These are phyloP conservation scores for Hyposoter dolosus DNA, from an alignment of 2,888 invertebrate species.

Conservation along the genomic window DNA sequence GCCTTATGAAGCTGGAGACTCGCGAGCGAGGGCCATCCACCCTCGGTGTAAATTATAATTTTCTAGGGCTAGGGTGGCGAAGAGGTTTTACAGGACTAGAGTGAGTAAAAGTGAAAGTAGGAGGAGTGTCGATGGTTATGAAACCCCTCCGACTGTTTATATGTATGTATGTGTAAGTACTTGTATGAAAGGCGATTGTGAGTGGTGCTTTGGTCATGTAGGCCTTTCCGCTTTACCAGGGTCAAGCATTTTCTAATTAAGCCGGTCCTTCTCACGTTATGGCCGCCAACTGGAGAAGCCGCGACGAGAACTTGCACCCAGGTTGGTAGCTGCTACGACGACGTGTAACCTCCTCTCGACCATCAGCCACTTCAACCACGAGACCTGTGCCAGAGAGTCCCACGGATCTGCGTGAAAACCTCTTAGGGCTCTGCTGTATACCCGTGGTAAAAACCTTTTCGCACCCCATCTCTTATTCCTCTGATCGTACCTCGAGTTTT, in stretches of 20 bases:
- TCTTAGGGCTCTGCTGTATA: slow-evolving; percentile 42
- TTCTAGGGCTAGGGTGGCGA: slow-evolving; percentile 50
- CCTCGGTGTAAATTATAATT: slow-evolving; percentile 70
- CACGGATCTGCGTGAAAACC: slow-evolving; percentile 57
- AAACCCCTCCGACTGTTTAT: slow-evolving; percentile 9
- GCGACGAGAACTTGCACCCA: slow-evolving; percentile 54
- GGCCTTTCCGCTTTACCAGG: slow-evolving; percentile 73
- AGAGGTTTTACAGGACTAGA: slow-evolving; percentile 30
- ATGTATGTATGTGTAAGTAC: slow-evolving; percentile 58
- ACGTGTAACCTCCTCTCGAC: slow-evolving; percentile 34
- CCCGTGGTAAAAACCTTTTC: slow-evolving; percentile 49
- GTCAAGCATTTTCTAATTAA: slow-evolving; percentile 82
- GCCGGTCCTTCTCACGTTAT: slow-evolving; percentile 75
- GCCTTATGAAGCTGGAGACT: slow-evolving; percentile 51
- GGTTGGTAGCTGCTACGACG: slow-evolving; percentile 22
- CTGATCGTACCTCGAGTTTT: slow-evolving; percentile 8
- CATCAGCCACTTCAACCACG: slow-evolving; percentile 53
- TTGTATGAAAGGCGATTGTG: slow-evolving; percentile 55
- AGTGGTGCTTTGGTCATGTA: slow-evolving; percentile 57
- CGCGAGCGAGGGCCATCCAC: slow-evolving; percentile 59
- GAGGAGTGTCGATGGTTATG: slow-evolving; percentile 45
- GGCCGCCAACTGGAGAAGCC: slow-evolving; percentile 71
- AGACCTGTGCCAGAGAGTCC: slow-evolving; percentile 33
- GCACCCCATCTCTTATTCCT: slow-evolving; percentile 27
- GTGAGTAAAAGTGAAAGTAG: slow-evolving; percentile 42